phyloP scores from a whole-genome alignment of 2,888 invertebrate genomes.

The Heterodera filipjevi region DNA sequence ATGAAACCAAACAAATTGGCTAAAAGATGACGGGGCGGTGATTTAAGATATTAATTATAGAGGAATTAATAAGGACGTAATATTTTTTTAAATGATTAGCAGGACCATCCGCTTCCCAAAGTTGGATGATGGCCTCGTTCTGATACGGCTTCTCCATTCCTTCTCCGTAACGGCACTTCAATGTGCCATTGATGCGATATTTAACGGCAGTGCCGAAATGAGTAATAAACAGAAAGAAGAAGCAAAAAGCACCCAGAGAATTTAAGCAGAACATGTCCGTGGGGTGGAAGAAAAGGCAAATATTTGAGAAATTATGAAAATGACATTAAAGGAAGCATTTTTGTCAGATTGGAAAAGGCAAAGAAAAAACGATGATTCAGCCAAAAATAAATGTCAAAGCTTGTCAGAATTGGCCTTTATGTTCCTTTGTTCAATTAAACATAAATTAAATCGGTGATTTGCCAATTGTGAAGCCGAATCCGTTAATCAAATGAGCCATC shows the following conservation, averaged over 20 bases:
- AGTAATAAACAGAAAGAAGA: neutral
- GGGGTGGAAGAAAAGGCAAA: neutral
- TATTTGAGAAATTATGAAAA: neutral
- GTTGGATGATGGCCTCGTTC: neutral
- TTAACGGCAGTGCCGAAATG: neutral
- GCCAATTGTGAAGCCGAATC: neutral
- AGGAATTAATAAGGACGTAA: neutral
- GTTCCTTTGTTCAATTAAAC: neutral
- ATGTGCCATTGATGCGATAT: constrained; percentile 5
- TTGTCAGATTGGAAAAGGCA: neutral
- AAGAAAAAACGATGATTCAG: neutral
- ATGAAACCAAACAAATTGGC: neutral
- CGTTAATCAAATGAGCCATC: neutral
- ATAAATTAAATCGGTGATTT: neutral
- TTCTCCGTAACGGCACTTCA: neutral
- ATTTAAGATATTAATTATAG: neutral
- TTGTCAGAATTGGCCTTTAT: neutral
- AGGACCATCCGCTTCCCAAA: constrained; percentile 2
- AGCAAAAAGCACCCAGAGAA: neutral
- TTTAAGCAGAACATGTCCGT: neutral
- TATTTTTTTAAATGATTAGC: neutral
- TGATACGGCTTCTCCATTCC: neutral
- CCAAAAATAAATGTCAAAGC: neutral
- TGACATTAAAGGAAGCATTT: neutral
- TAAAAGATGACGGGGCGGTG: neutral